Base-by-base conservation (phyloP, 2,113 vertebrate genomes). In the Thalassoma bifasciatum region DNA sequence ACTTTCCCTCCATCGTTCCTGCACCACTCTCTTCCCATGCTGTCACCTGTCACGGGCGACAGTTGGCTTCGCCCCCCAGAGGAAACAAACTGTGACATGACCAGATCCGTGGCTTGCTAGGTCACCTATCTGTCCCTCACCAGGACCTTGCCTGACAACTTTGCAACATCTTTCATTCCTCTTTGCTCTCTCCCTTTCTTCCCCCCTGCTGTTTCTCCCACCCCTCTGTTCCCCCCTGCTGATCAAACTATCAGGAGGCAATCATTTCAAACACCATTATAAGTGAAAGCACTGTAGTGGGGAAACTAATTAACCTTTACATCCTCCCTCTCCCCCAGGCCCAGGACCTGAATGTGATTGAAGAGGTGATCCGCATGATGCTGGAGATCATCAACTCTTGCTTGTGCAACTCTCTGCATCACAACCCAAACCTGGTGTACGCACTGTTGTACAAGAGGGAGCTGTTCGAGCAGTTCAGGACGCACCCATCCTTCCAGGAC, bases 341-440 rank as follows among this genome's bases (percentile, higher is more conserved):
- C 0, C 98, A 99, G 86, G 98, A 99, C 84, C 91, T 99, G 72
- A 98, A 93, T 40, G 98, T 99, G 90, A 99, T 99, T 0, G 98
- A 99, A 87, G 98, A 99, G 80, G 98, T 99, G 89, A 99, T 99
- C 91, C 94, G 98, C 38, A 99, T 99, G 98, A 97, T 99, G 96
- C 67, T 99, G 79, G 98, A 99, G 92, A 99, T 99, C 84, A 98
- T 99, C 93, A 99, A 99, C 92, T 99, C 97, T 54, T 99, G 98
- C 90, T 89, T 99, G 85, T 94, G 94, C 60, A 98, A 95, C 75
- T 99, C 98, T 0, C 94, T 99, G 2, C 97, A 99, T 66, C 97
- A 98, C 94, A 99, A 99, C 86, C 98, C 97, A 0, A 99, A 99
- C 93, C 76, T 99, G 92, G 96, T 99, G 12, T 99, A 99, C 0